Conservation (phyloP, 2,113 vertebrate species). For the Acanthisitta chloris region DNA sequence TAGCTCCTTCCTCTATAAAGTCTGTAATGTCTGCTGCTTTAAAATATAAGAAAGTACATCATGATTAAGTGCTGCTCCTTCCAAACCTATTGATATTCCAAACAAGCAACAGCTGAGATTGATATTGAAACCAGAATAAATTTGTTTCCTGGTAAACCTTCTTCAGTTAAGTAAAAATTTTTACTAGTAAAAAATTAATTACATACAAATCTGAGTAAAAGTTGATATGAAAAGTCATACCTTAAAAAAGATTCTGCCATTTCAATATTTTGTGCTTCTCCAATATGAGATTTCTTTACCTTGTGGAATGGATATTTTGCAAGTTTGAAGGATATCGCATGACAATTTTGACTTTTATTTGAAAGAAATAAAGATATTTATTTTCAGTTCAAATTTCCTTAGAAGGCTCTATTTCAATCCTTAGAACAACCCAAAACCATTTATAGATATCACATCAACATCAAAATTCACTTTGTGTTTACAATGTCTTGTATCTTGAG, state of each 20-base stretch:
- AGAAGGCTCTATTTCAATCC: neutral
- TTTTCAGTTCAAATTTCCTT: neutral
- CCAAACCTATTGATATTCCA: neutral
- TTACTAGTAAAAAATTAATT: neutral
- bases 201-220: neutral
- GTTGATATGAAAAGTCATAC: neutral
- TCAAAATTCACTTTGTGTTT: neutral
- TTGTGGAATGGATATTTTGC: neutral
- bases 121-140: neutral
- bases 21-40: neutral
- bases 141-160: neutral
- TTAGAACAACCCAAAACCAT: neutral
- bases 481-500: neutral
- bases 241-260: neutral
- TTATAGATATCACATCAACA: neutral
- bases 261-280: neutral
- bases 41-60: neutral
- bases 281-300: neutral
- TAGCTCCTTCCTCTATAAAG: neutral
- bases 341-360: neutral
- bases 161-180: neutral
- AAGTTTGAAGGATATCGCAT: neutral
- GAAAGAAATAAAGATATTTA: neutral
- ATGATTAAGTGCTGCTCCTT: neutral
- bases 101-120: neutral